A percentile compares a stretch with the other conserved stretches of the same genome.
These are phyloP conservation scores for Piprites chloris DNA, from an alignment of 2,113 vertebrate genomes.

Conservation along the genomic window DNA sequence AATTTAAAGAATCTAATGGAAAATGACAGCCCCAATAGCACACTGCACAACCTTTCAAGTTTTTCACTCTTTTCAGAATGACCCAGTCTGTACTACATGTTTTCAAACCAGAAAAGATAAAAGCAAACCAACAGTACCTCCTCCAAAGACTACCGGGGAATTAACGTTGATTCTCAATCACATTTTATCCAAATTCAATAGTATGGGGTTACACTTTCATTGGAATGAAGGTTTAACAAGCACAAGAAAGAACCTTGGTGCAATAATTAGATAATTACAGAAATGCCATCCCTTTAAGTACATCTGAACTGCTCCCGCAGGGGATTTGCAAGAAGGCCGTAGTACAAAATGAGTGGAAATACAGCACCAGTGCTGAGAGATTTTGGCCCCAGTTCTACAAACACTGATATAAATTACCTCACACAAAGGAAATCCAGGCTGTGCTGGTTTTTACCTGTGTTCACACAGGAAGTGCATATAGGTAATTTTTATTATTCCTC, in stretches of 20 bases:
- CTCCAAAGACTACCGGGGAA: background rate
- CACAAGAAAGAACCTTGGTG: slow-evolving; percentile 12
- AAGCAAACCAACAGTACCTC: background rate
- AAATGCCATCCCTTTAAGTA: slow-evolving; percentile 54
- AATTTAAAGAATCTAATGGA: background rate
- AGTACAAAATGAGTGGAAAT: slow-evolving; percentile 43
- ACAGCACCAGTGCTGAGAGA: slow-evolving; percentile 47
- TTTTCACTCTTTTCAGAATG: background rate
- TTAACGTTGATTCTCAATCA: background rate
- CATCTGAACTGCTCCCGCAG: background rate
- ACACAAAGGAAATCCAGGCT: background rate
- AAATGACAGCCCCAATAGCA: background rate
- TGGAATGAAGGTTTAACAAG: slow-evolving; percentile 21
- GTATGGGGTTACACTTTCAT: slow-evolving; percentile 16
- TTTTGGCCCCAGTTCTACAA: background rate
- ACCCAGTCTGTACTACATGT: background rate
- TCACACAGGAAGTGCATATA: background rate
- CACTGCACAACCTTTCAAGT: background rate
- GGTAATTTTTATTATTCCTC: background rate
- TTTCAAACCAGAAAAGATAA: background rate
- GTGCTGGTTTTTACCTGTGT: background rate
- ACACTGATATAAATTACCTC: background rate
- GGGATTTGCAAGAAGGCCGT: slow-evolving; percentile 44
- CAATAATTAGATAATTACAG: slow-evolving; percentile 52
- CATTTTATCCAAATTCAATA: background rate